Conservation (phyloP, 2,888 invertebrate genomes). For the Drosophila parthenogenetica region DNA sequence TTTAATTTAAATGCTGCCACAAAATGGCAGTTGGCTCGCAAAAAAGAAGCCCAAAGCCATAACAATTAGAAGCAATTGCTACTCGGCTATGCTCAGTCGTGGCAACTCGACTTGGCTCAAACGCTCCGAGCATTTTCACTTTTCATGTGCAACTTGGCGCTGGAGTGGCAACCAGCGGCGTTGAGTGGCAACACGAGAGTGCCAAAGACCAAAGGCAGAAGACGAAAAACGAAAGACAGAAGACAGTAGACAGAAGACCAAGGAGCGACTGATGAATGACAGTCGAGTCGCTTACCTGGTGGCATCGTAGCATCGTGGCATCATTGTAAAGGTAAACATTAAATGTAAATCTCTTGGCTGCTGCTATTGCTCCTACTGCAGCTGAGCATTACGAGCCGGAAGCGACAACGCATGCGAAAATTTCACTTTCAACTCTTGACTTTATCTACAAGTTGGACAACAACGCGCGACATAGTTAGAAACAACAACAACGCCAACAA, state of each 20-base stretch:
- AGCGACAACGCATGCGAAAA: slow-evolving; percentile 63
- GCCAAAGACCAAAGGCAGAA: slow-evolving; percentile 26
- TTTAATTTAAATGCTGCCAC: slow-evolving; percentile 54
- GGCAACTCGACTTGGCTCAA: slow-evolving; percentile 51
- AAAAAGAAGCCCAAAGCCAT: slow-evolving; percentile 46
- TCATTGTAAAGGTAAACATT: slow-evolving; percentile 70
- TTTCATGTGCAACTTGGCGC: slow-evolving; percentile 58
- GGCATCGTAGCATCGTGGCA: slow-evolving; percentile 48
- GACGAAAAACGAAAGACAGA: slow-evolving; percentile 15
- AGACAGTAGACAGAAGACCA: slow-evolving; percentile 30
- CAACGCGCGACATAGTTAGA: slow-evolving; percentile 27
- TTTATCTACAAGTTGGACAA: slow-evolving; percentile 46
- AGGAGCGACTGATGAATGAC: slow-evolving; percentile 27
- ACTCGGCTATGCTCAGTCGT: slow-evolving; percentile 27
- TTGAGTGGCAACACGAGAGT: slow-evolving; percentile 37
- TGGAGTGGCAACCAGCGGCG: slow-evolving; percentile 38
- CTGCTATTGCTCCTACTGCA: slow-evolving; percentile 14
- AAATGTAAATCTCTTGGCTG: slow-evolving; percentile 60
- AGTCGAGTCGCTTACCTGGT: slow-evolving; percentile 24
- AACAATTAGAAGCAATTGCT: slow-evolving; percentile 78
- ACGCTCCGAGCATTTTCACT: slow-evolving; percentile 66
- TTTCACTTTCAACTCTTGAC: slow-evolving; percentile 69
- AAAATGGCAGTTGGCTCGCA: slow-evolving; percentile 40
- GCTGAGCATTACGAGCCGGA: slow-evolving; percentile 57
- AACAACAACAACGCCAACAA: slow-evolving; percentile 32